phyloP scores from a whole-genome alignment of 2,797 vertebrate genomes.

The Rhinella marina region DNA sequence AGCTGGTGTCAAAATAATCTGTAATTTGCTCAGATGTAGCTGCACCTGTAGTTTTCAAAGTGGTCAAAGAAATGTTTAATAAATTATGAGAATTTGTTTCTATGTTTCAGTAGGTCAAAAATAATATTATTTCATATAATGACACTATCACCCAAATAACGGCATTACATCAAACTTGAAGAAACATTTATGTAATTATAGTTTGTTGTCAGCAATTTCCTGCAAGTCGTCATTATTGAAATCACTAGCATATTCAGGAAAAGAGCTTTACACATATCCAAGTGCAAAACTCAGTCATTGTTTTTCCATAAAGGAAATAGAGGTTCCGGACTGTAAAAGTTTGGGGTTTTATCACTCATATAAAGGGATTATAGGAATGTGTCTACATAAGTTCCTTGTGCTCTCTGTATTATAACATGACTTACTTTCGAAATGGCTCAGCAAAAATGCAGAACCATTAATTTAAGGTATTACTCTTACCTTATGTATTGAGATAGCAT shows the following conservation, averaged over 20 bases:
- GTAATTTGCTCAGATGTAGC: no score
- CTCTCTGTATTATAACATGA: neutral
- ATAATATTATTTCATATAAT: neutral
- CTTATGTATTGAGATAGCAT: neutral
- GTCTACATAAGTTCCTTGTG: neutral
- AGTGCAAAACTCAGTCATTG: constrained; percentile 16
- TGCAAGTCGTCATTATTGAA: constrained; percentile 25
- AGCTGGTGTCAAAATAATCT: no score
- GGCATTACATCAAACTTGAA: neutral
- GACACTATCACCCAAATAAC: neutral
- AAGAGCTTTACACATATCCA: constrained; percentile 14
- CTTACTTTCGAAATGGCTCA: neutral
- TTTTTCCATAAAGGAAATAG: constrained; percentile 42
- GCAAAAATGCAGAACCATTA: neutral
- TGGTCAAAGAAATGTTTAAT: neutral
- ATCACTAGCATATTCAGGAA: constrained; percentile 32
- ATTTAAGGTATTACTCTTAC: neutral
- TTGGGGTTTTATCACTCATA: neutral
- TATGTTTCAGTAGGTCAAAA: neutral
- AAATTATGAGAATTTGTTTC: neutral
- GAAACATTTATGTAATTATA: neutral
- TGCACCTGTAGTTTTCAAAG: no score
- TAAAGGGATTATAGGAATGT: neutral
- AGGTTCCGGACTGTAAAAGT: constrained; percentile 25
- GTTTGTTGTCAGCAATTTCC: neutral